phyloP scores from a whole-genome alignment of 2,113 vertebrate genomes.

The Perca fluviatilis region DNA sequence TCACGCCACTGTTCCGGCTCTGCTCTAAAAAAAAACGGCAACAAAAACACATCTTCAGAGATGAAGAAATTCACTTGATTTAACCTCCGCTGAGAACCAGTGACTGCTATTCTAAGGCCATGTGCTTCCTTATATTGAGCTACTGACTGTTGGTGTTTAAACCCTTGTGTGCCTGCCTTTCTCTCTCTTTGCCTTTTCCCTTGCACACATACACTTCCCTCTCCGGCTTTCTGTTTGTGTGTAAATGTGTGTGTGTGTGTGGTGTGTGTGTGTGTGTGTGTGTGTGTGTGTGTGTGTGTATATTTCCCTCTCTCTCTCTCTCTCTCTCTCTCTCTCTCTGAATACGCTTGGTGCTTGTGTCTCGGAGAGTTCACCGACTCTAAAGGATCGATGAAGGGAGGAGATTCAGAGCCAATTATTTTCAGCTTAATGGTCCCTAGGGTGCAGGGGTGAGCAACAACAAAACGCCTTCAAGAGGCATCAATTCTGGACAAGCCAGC shows the following conservation, averaged over 20 bases:
- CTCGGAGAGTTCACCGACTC: slow-evolving; percentile 85
- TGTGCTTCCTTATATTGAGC: slow-evolving; percentile 54
- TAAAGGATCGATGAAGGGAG: slow-evolving; percentile 87
- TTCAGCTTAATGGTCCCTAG: slow-evolving; percentile 89
- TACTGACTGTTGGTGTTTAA: slow-evolving; percentile 55
- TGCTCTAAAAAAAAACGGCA: neutral
- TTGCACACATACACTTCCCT: slow-evolving; percentile 34
- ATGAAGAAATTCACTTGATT: slow-evolving; percentile 70
- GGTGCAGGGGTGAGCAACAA: slow-evolving; percentile 84
- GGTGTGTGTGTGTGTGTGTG: slow-evolving; percentile 36
- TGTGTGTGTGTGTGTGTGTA: neutral
- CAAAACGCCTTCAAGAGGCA: slow-evolving; percentile 86
- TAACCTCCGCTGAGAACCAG: slow-evolving; percentile 53
- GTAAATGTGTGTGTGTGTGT: slow-evolving; percentile 24
- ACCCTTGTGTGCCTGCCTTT: slow-evolving; percentile 53
- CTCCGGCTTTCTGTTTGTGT: slow-evolving; percentile 39
- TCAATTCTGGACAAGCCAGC: slow-evolving; percentile 83
- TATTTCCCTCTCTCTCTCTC: slow-evolving; percentile 50
- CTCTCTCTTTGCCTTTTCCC: slow-evolving; percentile 33
- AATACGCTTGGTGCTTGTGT: slow-evolving; percentile 65
- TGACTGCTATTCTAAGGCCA: slow-evolving; percentile 50
- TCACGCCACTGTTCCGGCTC: slow-evolving; percentile 19
- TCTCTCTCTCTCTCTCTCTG: slow-evolving; percentile 59
- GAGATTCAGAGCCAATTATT: slow-evolving; percentile 89
- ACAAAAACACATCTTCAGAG: slow-evolving; percentile 38